A percentile compares a stretch with the other conserved stretches of the same genome.
These are phyloP conservation scores for Lepus townsendii DNA, from an alignment of 2,797 vertebrate genomes.

Conservation along the genomic window DNA sequence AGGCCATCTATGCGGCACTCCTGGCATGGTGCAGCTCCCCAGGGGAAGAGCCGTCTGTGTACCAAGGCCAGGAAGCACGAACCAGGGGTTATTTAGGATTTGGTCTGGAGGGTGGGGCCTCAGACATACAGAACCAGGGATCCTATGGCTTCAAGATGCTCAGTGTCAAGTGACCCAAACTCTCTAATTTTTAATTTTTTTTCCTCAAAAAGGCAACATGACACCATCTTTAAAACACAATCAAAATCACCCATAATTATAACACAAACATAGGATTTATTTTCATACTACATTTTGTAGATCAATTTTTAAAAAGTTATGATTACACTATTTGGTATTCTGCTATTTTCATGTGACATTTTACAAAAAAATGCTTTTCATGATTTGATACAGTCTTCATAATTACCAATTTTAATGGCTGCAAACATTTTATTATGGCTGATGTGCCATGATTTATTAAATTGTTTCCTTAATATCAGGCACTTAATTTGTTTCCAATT, in stretches of 20 bases:
- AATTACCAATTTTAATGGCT: conserved; percentile 65
- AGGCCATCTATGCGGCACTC: background rate
- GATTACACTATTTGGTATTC: conserved; percentile 45
- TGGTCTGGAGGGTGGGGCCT: background rate
- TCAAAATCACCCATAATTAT: conserved; percentile 35
- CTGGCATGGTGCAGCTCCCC: background rate
- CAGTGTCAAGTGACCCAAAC: background rate
- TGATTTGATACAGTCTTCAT: conserved; percentile 56
- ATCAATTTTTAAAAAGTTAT: conserved; percentile 61
- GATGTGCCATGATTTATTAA: conserved; percentile 61
- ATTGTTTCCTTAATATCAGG: conserved; percentile 73
- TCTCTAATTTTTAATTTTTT: background rate
- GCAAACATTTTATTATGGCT: conserved; percentile 55
- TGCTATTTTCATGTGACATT: conserved; percentile 50
- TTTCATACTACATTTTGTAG: conserved; percentile 52
- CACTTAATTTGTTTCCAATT: conserved; percentile 66
- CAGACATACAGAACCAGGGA: background rate
- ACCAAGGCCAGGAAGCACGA: background rate
- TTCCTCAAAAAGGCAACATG: conserved; percentile 16
- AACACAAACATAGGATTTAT: conserved; percentile 33
- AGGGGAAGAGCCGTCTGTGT: background rate
- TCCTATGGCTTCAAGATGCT: background rate
- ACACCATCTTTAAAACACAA: conserved; percentile 30
- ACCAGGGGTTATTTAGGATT: background rate
- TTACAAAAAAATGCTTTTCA: conserved; percentile 61